Percentiles rank a stretch among this genome's conserved stretches.
Evolutionary conservation across 2,113 vertebrate species (phyloP).

Genomic region (Melospiza georgiana): DNA sequence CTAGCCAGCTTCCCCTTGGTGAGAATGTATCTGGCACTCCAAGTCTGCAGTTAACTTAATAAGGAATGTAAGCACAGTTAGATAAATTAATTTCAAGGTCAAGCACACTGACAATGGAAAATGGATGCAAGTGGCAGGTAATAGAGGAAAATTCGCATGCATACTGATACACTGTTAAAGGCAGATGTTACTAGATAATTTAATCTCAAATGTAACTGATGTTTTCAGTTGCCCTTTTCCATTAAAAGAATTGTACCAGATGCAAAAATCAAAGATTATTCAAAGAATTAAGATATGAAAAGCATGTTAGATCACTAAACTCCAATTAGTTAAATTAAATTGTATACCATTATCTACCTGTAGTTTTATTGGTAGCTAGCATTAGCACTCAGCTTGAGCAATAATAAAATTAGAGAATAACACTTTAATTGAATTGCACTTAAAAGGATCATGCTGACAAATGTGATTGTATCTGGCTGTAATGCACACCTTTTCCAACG

Average conservation of each 20-base stretch:
- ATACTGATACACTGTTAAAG: slow-evolving; percentile 81
- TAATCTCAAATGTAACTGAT: slow-evolving; percentile 78
- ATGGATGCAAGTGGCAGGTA: slow-evolving; percentile 65
- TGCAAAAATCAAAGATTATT: slow-evolving; percentile 89
- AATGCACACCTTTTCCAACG: slow-evolving; percentile 84
- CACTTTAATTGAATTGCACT: slow-evolving; percentile 98
- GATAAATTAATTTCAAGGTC: slow-evolving; percentile 77
- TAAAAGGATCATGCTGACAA: slow-evolving; percentile 98
- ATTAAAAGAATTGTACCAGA: slow-evolving; percentile 86
- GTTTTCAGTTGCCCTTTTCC: slow-evolving; percentile 85
- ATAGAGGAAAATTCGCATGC: slow-evolving; percentile 64
- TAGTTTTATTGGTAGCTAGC: slow-evolving; percentile 83
- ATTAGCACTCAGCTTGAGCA: slow-evolving; percentile 81
- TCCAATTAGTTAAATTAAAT: slow-evolving; percentile 99
- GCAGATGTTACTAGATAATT: slow-evolving; percentile 87
- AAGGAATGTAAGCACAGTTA: slow-evolving; percentile 59
- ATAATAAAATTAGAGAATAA: slow-evolving; percentile 98
- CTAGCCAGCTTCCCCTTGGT: slow-evolving; percentile 41
- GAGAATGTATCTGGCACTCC: slow-evolving; percentile 60
- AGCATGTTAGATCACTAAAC: slow-evolving; percentile 90
- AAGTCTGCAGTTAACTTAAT: slow-evolving; percentile 67
- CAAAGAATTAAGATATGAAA: slow-evolving; percentile 95
- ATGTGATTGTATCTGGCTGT: slow-evolving; percentile 92
- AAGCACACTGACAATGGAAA: slow-evolving; percentile 62
- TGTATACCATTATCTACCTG: slow-evolving; percentile 89